Evolutionary conservation across 2,888 invertebrate species (phyloP).

Genomic region (Acleris sparsana): DNA sequence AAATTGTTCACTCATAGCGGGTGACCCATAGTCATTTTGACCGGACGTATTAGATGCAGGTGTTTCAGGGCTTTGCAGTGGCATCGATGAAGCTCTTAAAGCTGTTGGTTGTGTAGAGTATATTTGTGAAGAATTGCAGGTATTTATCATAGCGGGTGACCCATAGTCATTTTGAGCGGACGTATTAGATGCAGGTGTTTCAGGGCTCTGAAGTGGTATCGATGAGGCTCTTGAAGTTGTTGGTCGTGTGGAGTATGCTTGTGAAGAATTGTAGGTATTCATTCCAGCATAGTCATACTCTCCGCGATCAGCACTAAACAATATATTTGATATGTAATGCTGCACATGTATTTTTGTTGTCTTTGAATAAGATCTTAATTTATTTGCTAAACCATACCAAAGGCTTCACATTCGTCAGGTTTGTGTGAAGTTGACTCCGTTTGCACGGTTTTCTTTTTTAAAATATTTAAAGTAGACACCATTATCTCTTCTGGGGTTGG

Average conservation of each 20-base stretch:
- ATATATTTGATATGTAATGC: conserved; percentile 41
- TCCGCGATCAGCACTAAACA: conserved; percentile 43
- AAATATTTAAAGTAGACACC: conserved; percentile 37
- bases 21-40: conserved; percentile 23
- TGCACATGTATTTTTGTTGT: conserved; percentile 37
- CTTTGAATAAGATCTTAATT: conserved; percentile 40
- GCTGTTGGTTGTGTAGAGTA: too few relatives aligned
- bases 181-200: neutral
- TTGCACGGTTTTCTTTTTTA: conserved; percentile 39
- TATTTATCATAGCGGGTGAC: too few relatives aligned
- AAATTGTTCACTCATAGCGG: conserved; percentile 40
- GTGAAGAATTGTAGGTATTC: conserved; percentile 31
- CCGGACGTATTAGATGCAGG: conserved; percentile 25
- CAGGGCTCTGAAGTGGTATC: too few relatives aligned
- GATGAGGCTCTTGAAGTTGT: conserved; percentile 34
- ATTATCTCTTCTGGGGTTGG: conserved; percentile 38
- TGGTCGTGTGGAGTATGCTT: conserved; percentile 36
- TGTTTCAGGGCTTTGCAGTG: conserved; percentile 20
- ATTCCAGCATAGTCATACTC: conserved; percentile 27
- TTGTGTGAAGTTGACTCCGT: conserved; percentile 37
- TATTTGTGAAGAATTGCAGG: too few relatives aligned
- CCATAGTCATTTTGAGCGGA: conserved; percentile 14
- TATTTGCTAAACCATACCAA: conserved; percentile 37
- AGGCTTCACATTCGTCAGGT: conserved; percentile 39
- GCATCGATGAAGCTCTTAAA: too few relatives aligned